phyloP scores from a whole-genome alignment of 2,888 invertebrate genomes.

The Morpho achilles region DNA sequence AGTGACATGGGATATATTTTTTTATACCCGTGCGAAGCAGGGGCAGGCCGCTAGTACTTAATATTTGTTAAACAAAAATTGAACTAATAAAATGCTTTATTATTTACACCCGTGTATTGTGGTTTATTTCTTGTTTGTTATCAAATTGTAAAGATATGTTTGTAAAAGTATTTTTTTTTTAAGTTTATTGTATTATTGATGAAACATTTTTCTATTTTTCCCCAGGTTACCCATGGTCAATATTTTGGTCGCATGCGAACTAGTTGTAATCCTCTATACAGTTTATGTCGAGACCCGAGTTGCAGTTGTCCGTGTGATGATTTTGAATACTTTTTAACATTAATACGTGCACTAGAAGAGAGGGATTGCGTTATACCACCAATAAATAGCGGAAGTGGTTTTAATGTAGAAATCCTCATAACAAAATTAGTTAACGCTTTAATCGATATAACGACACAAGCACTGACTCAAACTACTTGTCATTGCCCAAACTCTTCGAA shows the following conservation, averaged over 20 bases:
- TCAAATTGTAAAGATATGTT: too few relatives aligned
- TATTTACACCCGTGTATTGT: too few relatives aligned
- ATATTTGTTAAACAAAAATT: too few relatives aligned
- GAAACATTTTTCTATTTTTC: constrained; percentile 3
- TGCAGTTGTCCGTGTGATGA: constrained; percentile 29
- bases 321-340: constrained; percentile 29
- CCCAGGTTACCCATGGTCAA: constrained; percentile 42
- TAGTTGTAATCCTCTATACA: not conserved
- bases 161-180: too few relatives aligned
- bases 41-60: too few relatives aligned
- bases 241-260: constrained; percentile 26
- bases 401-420: constrained; percentile 50
- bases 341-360: constrained; percentile 33
- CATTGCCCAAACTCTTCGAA: constrained; percentile 9
- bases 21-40: too few relatives aligned
- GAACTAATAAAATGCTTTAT: too few relatives aligned
- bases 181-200: too few relatives aligned
- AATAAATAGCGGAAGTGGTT: constrained; percentile 7
- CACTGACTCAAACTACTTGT: constrained; percentile 17
- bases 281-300: constrained; percentile 13
- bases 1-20: too few relatives aligned
- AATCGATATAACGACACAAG: constrained; percentile 46
- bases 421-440: constrained; percentile 57
- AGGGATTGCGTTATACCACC: constrained; percentile 21
- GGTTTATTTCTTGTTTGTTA: too few relatives aligned